Percentiles rank a stretch among this genome's conserved stretches.
Conservation (phyloP, 53 echinoderm and acorn worm species). For the Paracentrotus lividus region DNA sequence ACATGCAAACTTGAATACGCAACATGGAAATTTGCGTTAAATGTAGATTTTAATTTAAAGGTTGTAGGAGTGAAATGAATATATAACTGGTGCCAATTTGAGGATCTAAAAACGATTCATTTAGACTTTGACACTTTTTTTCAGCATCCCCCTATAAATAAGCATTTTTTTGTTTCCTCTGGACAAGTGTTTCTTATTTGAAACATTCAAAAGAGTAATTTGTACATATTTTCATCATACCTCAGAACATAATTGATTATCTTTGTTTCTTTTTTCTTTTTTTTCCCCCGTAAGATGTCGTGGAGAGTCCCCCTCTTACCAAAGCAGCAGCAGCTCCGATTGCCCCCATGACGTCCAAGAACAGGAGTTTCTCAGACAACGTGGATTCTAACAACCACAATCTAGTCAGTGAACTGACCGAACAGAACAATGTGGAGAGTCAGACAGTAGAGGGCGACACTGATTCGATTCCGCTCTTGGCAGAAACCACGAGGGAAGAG, state of each 20-base stretch:
- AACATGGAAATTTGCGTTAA: too few relatives aligned
- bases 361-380: constrained; percentile 89
- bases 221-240: too few relatives aligned
- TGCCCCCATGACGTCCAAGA: constrained; percentile 91
- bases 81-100: too few relatives aligned
- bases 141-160: too few relatives aligned
- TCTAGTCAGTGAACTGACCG: constrained; percentile 51
- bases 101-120: too few relatives aligned
- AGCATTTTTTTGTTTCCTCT: too few relatives aligned
- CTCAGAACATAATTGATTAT: neutral
- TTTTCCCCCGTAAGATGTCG: constrained; percentile 42
- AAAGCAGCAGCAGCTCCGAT: constrained; percentile 88
- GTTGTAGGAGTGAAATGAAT: too few relatives aligned
- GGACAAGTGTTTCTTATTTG: too few relatives aligned
- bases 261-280: neutral
- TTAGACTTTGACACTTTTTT: too few relatives aligned
- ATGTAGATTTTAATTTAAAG: too few relatives aligned
- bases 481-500: constrained; percentile 75
- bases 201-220: too few relatives aligned
- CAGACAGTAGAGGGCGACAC: constrained; percentile 50
- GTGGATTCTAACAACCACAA: constrained; percentile 76
- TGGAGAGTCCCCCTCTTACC: constrained; percentile 64
- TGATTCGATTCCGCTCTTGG: constrained; percentile 26
- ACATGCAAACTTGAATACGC: too few relatives aligned
- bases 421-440: constrained; percentile 52